Conservation (phyloP, 2,797 vertebrate genomes). For the Sebastes elongatus region DNA sequence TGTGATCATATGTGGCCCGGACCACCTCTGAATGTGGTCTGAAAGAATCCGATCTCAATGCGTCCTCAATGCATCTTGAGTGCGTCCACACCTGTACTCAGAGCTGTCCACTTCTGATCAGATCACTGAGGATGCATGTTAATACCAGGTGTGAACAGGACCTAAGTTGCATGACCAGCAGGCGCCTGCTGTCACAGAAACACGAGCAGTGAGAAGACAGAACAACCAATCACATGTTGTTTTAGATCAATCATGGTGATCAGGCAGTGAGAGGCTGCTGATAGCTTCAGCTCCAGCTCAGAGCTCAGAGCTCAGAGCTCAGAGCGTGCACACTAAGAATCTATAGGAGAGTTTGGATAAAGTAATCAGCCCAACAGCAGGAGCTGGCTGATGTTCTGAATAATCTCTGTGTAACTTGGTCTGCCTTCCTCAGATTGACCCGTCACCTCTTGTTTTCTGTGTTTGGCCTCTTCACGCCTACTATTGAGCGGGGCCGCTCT, state of each 20-base stretch:
- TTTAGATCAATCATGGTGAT: background rate
- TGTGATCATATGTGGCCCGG: no score
- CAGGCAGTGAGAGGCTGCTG: background rate
- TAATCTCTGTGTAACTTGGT: conserved; percentile 28
- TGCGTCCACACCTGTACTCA: no score
- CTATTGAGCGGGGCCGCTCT: conserved; percentile 30
- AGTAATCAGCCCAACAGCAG: background rate
- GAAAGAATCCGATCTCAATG: no score
- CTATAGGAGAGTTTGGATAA: background rate
- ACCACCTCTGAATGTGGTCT: no score
- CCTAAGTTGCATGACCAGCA: no score
- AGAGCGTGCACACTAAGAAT: background rate
- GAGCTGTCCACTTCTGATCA: no score
- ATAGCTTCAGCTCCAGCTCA: no score
- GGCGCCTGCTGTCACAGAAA: background rate
- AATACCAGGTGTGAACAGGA: no score
- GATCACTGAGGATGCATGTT: no score
- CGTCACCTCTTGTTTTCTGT: conserved; percentile 43
- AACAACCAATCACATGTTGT: background rate
- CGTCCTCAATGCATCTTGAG: no score
- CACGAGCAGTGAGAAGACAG: background rate
- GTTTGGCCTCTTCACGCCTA: conserved; percentile 58
- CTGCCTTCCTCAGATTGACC: conserved; percentile 45
- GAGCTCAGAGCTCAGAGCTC: background rate
- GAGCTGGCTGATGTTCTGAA: conserved; percentile 12